phyloP scores from a whole-genome alignment of 1,140 invertebrate genomes.

The Goniozus legneri region DNA sequence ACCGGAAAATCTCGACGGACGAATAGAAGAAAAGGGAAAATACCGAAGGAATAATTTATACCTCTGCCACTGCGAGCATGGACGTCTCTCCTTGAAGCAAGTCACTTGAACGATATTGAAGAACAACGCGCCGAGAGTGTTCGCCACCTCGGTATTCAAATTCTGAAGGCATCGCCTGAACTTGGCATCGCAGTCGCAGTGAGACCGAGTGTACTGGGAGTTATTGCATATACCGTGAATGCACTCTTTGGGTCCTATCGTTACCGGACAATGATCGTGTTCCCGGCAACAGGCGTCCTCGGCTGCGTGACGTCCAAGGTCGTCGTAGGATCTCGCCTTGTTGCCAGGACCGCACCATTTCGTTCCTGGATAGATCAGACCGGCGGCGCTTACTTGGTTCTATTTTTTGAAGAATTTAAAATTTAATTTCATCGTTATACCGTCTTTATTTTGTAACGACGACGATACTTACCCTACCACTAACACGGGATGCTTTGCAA shows the following conservation, averaged over 20 bases:
- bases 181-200: slow-evolving; percentile 69
- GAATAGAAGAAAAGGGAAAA: not conserved
- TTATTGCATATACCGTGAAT: slow-evolving; percentile 66
- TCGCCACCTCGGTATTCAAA: slow-evolving; percentile 65
- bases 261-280: slow-evolving; percentile 71
- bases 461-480: slow-evolving; percentile 35
- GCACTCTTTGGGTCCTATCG: slow-evolving; percentile 60
- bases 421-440: slow-evolving; percentile 33
- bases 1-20: too few relatives aligned
- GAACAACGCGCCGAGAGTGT: slow-evolving; percentile 66
- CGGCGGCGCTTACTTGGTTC: slow-evolving; percentile 34
- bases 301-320: slow-evolving; percentile 62
- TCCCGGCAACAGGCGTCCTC: slow-evolving; percentile 73
- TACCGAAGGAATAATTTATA: slow-evolving; percentile 28
- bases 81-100: slow-evolving; percentile 64
- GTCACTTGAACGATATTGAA: slow-evolving; percentile 68
- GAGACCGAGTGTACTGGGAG: slow-evolving; percentile 66
- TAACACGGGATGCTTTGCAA: slow-evolving; percentile 48
- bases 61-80: slow-evolving; percentile 64
- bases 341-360: slow-evolving; percentile 75
- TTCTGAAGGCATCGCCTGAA: slow-evolving; percentile 66
- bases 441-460: slow-evolving; percentile 44
- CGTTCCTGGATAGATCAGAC: slow-evolving; percentile 61
- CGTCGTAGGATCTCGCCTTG: slow-evolving; percentile 59
- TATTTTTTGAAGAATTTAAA: slow-evolving; percentile 4